These are phyloP conservation scores for Setophaga petechia DNA, from an alignment of 2,113 vertebrate genomes.

Conservation along the genomic window DNA sequence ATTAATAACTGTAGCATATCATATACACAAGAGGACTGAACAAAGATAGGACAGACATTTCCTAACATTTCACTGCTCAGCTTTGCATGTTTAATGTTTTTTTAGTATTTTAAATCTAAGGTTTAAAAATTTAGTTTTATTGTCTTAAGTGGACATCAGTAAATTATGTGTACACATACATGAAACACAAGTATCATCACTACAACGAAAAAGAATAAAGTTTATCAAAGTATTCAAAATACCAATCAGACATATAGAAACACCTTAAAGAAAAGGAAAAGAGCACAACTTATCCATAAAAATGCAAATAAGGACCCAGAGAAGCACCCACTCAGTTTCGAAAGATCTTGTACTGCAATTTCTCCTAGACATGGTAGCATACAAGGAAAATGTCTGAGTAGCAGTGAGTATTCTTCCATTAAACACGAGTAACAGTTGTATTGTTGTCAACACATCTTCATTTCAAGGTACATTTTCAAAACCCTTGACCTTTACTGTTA, in stretches of 20 bases:
- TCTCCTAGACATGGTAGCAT: not conserved
- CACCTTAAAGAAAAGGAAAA: not conserved
- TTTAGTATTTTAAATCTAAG: not conserved
- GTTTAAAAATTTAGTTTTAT: not conserved
- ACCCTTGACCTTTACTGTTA: not conserved
- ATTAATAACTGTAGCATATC: conserved; percentile 18
- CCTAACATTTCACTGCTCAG: not conserved
- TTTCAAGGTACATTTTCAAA: conserved; percentile 47
- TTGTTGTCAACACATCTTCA: conserved; percentile 6
- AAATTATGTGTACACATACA: not conserved
- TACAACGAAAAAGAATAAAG: not conserved
- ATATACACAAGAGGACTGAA: not conserved
- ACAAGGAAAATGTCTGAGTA: not conserved
- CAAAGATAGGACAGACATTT: not conserved
- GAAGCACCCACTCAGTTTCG: not conserved
- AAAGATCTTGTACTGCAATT: not conserved
- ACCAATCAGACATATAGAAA: not conserved
- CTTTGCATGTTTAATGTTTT: not conserved
- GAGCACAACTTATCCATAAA: not conserved
- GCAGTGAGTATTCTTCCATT: not conserved
- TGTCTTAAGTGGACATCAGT: not conserved
- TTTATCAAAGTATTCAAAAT: not conserved
- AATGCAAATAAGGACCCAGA: not conserved
- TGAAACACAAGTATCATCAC: not conserved
- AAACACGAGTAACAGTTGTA: not conserved